Evolutionary conservation across 2,888 invertebrate species (phyloP).

Genomic region (Sphinx pinastri): DNA sequence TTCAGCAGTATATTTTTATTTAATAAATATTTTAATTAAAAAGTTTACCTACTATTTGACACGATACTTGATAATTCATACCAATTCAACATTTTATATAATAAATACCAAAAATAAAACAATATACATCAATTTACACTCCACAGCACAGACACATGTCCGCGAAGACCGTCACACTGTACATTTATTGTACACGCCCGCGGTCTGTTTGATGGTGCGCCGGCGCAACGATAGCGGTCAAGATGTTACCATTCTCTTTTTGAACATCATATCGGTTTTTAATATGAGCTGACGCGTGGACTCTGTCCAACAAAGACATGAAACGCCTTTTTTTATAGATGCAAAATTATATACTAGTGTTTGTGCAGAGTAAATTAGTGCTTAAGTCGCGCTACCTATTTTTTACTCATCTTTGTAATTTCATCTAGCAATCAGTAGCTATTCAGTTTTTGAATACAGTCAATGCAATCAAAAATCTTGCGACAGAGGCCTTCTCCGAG

Average conservation of each 20-base stretch:
- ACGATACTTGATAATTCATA: no score
- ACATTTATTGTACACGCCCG: slow-evolving; percentile 4
- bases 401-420: not conserved
- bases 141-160: not conserved
- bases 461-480: not conserved
- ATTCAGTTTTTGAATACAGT: not conserved
- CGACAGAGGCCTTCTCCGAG: no score
- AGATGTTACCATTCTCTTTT: slow-evolving; percentile 30
- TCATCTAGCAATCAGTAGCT: not conserved
- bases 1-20: no score
- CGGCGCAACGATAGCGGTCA: slow-evolving; percentile 30
- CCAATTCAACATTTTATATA: no score
- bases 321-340: slow-evolving; percentile 12
- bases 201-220: slow-evolving; percentile 30
- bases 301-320: slow-evolving; percentile 14
- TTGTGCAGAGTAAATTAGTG: not conserved
- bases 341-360: not conserved
- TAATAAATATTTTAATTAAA: no score
- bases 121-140: not conserved
- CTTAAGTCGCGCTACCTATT: not conserved
- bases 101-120: no score
- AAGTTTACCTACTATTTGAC: no score
- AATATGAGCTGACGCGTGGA: slow-evolving; percentile 30
- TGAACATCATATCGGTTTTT: slow-evolving; percentile 30
- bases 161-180: slow-evolving; percentile 4